These are phyloP conservation scores for Drosophila cognata DNA, from an alignment of 2,888 invertebrate species.

Conservation along the genomic window DNA sequence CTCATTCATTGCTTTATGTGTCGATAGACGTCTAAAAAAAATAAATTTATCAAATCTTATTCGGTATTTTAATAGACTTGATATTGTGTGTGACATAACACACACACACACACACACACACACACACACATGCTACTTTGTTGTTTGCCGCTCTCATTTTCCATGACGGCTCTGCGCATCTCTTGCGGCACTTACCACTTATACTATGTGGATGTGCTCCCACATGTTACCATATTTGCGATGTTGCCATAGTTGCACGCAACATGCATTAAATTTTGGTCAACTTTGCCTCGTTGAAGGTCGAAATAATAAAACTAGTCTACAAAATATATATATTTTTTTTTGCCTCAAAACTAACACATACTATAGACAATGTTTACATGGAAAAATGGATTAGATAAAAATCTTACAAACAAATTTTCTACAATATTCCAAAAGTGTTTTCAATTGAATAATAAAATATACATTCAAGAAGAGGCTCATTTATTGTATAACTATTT, in stretches of 20 bases:
- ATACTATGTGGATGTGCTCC: background rate
- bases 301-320: background rate
- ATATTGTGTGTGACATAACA: conserved; percentile 13
- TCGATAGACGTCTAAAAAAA: background rate
- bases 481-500: background rate
- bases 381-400: too few relatives aligned
- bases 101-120: background rate
- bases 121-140: background rate
- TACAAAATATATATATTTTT: too few relatives aligned
- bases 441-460: background rate
- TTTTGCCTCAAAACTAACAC: background rate
- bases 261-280: conserved; percentile 53
- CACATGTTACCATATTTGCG: background rate
- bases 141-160: conserved; percentile 12
- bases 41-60: background rate
- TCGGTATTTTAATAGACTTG: conserved; percentile 1
- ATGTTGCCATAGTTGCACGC: conserved; percentile 40
- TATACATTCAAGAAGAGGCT: background rate
- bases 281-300: background rate
- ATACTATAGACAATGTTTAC: too few relatives aligned
- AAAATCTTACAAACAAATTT: too few relatives aligned
- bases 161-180: conserved; percentile 16
- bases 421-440: background rate
- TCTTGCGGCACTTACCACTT: conserved; percentile 24
- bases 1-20: conserved; percentile 23